Conservation (phyloP, 2,797 vertebrate species). For the Vipera ursinii region DNA sequence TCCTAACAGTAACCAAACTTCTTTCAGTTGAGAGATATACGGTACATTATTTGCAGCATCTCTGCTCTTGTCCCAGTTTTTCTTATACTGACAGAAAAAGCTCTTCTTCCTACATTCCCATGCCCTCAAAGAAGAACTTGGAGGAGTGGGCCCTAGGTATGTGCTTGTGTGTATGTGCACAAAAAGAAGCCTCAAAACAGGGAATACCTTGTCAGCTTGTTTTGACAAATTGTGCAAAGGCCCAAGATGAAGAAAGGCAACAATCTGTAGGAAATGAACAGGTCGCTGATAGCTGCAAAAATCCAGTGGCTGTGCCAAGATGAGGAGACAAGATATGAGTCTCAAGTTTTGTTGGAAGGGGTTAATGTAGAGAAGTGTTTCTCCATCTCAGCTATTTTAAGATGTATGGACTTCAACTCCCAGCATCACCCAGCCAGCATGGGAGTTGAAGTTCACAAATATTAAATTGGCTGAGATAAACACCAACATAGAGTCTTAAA, state of each 20-base stretch:
- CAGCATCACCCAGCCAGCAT: too few species aligned
- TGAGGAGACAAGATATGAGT: background rate
- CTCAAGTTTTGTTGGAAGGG: too few species aligned
- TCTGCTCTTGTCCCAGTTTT: background rate
- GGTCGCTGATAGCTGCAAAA: background rate
- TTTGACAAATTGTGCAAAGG: conserved; percentile 6
- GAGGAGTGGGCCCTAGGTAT: background rate
- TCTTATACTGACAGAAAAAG: conserved; percentile 11
- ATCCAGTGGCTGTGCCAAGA: background rate
- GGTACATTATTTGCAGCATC: background rate
- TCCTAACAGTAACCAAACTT: conserved; percentile 8
- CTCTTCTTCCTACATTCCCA: background rate
- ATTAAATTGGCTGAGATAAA: too few species aligned
- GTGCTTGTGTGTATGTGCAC: background rate
- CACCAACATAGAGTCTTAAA: too few species aligned
- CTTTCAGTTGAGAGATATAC: background rate
- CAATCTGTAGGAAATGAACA: background rate
- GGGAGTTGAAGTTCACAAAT: too few species aligned
- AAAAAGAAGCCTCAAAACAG: background rate
- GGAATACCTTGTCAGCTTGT: background rate
- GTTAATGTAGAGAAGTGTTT: too few species aligned
- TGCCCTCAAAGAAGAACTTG: conserved; percentile 2
- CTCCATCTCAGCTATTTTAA: too few species aligned
- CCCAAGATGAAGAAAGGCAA: background rate
- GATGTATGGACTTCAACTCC: too few species aligned